Base-by-base conservation (phyloP, 2,113 vertebrate genomes). In the Henicopernis longicauda region DNA sequence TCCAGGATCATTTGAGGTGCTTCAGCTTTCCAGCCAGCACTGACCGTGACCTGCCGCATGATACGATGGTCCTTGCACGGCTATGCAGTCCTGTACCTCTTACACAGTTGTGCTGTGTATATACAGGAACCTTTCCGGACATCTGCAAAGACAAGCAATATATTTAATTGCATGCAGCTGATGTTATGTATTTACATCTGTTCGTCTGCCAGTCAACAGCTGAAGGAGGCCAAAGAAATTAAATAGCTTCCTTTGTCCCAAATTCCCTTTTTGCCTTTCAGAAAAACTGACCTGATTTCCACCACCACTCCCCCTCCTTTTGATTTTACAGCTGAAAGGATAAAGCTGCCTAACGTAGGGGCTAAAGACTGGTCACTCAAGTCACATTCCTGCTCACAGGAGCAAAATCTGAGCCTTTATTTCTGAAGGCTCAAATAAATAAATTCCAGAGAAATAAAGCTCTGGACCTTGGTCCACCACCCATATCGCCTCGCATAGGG, bases 21-120 rank as follows among this genome's bases (percentile, higher is more conserved):
- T 77, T 90, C 74, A 80, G 26, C 62, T 65, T 91, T 77, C 66
- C 12, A 5, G n/a, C 25, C 23, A 65, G 44, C 1, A 0, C 13
- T 0, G 3, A 70, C 18, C 0, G 3, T 5, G 7, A 89, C 49
- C 18, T 91, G 36, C 20, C 40, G 45, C 13, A 11, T 0, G 7
- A 38, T 32, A 4, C 1, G 14, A 45, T 16, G 61, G 54, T 70
- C 42, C 47, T 14, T 7, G 1, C 0, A 0, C 7, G 23, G 9
- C 19, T 74, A 1, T 66, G 47, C 34, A 76, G 40, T 52, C 36
- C 40, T 55, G 27, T 54, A 31, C 45, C 44, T 61, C 58, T 52
- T 36, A 40, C 36, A 42, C 1, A 49, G 10, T 19, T 91, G 42
- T 63, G 32, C 16, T 83, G 38, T 71, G 74, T 59, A 18, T 57